Evolutionary conservation across 2,888 invertebrate genomes (phyloP), one percentile per base, ranked within the genome.

Genomic region (Callyntrura sp.): DNA sequence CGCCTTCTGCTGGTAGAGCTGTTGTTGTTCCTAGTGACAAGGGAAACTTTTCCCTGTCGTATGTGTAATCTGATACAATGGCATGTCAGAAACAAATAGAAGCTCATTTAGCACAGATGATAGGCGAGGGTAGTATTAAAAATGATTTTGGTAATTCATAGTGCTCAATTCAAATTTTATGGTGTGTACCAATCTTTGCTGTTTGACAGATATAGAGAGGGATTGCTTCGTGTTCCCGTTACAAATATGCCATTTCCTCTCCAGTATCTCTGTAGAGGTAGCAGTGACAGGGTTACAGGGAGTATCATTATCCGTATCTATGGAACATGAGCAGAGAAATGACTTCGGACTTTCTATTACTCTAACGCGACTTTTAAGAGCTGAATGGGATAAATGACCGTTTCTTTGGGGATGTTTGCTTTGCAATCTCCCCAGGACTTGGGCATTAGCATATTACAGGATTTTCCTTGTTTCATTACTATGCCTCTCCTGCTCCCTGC

Each of bases 401-500:
- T 73, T 43, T 35, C 68, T 62, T 60, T 60, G 8, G 60, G 8
- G 12, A 35, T 43, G 68, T 43, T 70, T 73, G 70, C 70, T 45
- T 17, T 73, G 45, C 65, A 28, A 68, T 68, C n/a, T 68, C 35
- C 2, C 65, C 8, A 12, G 35, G 3, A 35, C 3, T 35, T 2
- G 35, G 12, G 20, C 70, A 73, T 73, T 73, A 73, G 70, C 70
- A 73, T 73, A 73, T 17, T 60, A 60, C 45, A 51, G 51, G 51
- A 62, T 62, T 73, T 20, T 20, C 17, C 12, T 25, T 73, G 45
- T 45, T 48, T 73, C 45, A 68, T 73, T 48, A 0, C 43, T 68
- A 23, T 20, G 14, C n/a, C 43, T 25, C 6, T 4, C 1, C 5
- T 17, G 68, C 4, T 35, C 35, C 35, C 6, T 43, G 68, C 45